Conservation (phyloP, 2,888 invertebrate species). For the Sesia bembeciformis region DNA sequence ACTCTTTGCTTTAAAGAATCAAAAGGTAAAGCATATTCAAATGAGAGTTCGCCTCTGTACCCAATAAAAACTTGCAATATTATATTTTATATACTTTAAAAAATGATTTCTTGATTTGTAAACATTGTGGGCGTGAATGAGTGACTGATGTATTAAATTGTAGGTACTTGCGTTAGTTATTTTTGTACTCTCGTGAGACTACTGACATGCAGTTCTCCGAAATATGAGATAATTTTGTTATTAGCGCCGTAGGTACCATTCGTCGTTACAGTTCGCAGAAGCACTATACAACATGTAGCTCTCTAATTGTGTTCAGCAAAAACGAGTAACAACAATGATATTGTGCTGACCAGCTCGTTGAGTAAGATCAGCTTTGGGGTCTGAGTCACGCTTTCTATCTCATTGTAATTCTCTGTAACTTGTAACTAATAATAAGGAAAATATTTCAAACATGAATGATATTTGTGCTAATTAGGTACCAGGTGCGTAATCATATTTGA, state of each 20-base stretch:
- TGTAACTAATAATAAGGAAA: neutral
- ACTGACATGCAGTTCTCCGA: slow-evolving; percentile 9
- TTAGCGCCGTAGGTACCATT: neutral
- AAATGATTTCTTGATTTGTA: too few relatives aligned
- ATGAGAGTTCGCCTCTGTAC: too few relatives aligned
- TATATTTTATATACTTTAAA: too few relatives aligned
- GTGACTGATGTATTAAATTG: too few relatives aligned
- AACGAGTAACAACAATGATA: slow-evolving; percentile 49
- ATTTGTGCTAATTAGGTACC: neutral
- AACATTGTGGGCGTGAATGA: too few relatives aligned
- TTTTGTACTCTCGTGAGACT: neutral
- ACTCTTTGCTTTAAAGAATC: too few relatives aligned
- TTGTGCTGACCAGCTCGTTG: slow-evolving; percentile 52
- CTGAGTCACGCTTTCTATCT: slow-evolving; percentile 34
- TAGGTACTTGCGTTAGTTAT: too few relatives aligned
- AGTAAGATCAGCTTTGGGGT: slow-evolving; percentile 38
- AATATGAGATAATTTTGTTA: slow-evolving; percentile 18
- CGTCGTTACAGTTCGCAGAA: slow-evolving; percentile 22
- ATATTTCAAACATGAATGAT: neutral
- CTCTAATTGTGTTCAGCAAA: slow-evolving; percentile 56
- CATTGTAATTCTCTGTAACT: neutral
- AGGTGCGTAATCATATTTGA: neutral
- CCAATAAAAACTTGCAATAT: too few relatives aligned
- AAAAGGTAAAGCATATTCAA: too few relatives aligned
- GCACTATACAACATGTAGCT: slow-evolving; percentile 17